Evolutionary conservation across 1,140 invertebrate genomes (phyloP), one percentile per base, ranked within the genome.

Genomic region (Drosophila bipectinata): DNA sequence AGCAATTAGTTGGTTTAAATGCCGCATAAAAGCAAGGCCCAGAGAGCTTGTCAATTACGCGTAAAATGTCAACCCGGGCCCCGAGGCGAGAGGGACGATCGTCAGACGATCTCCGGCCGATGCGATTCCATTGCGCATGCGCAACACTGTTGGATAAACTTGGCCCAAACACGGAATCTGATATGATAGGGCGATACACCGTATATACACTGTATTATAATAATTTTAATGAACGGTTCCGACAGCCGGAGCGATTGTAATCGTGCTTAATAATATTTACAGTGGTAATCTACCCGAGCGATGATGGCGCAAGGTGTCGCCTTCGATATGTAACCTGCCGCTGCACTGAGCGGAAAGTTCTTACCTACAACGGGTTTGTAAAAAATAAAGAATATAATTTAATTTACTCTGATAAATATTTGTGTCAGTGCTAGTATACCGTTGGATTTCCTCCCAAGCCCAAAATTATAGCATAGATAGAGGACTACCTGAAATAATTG

Each of bases 1-100:
- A 32, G 73, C 87, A 90, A 90, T 90, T 90, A 90, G 74, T 82
- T 66, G 79, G 88, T 88, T 90, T 90, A 90, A 90, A 79, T 90
- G 88, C 82, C 88, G 88, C 82, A 88, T 90, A 90, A 88, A 88
- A 73, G 83, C 72, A 73, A 56, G 53, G 41, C 67, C 69, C 79
- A 76, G 56, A 66, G 56, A 76, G 72, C 66, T 85, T 90, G 81
- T 90, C 87, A 90, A 90, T 82, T 87, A 61, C 68, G 72, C 76
- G 75, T 84, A 79, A 81, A 87, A 90, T 66, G 79, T 60, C 59
- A 37, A n/a, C 18, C 62, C 59, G 28, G 48, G 58, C 5, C 5
- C 6, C 26, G 5, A 1, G 26, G 26, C 5, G 28, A 32, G 32
- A 32, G 32, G 32, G 32, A 32, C 26, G 58, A n/a, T 63, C 51